phyloP scores from a whole-genome alignment of 2,113 vertebrate genomes.

The Crotalus helleri region DNA sequence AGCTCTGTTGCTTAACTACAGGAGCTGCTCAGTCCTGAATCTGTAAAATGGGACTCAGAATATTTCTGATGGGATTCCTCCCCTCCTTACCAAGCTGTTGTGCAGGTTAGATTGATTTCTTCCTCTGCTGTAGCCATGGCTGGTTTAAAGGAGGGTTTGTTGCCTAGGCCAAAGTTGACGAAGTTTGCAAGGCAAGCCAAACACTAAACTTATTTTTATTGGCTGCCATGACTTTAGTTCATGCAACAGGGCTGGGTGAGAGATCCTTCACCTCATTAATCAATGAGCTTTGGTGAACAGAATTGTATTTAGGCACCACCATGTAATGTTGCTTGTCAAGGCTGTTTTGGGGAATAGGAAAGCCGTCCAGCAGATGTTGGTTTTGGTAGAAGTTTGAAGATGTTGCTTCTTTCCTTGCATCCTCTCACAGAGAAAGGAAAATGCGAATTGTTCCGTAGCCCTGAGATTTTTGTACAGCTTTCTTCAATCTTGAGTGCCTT shows the following conservation, averaged over 20 bases:
- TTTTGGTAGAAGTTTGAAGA: not conserved
- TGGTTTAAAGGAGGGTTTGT: not conserved
- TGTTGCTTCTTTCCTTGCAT: not conserved
- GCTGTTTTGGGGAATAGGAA: constrained; percentile 31
- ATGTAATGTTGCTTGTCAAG: constrained; percentile 50
- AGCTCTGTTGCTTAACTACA: not conserved
- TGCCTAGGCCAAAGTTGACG: not conserved
- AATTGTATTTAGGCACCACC: constrained; percentile 34
- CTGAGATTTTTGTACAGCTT: not conserved
- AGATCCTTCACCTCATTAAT: not conserved
- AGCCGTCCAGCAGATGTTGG: not conserved
- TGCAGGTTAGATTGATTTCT: not conserved
- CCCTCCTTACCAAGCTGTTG: not conserved
- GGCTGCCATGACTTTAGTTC: not conserved
- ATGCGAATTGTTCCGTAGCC: not conserved
- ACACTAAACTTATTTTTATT: fast-evolving
- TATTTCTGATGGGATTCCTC: too few relatives aligned
- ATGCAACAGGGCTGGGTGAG: not conserved
- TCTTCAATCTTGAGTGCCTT: not conserved
- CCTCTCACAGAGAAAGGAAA: not conserved
- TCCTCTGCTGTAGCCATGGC: not conserved
- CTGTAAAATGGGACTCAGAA: not conserved
- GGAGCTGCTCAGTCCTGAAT: not conserved
- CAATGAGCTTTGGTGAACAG: constrained; percentile 28
- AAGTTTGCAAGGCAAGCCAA: not conserved